Percentiles rank a stretch among this genome's conserved stretches.
Conservation (phyloP, 1,140 invertebrate genomes). For the Zaprionus ghesquierei region DNA sequence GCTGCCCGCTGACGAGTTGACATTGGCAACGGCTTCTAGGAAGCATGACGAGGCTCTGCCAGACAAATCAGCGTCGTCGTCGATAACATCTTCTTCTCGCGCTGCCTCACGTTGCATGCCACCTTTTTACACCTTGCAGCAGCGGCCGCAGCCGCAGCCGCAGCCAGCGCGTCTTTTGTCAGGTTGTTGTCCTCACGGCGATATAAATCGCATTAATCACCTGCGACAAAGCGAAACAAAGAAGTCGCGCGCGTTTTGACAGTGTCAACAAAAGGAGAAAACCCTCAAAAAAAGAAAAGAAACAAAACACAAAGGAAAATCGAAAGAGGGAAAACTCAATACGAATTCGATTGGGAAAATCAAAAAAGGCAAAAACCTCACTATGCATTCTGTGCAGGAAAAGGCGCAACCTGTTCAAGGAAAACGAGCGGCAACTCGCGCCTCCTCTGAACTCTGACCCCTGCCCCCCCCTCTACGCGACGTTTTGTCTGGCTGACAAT, state of each 20-base stretch:
- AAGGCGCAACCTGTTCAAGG: constrained; percentile 17
- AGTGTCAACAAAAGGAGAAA: constrained; percentile 32
- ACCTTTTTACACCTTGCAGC: constrained; percentile 66
- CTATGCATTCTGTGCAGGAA: background rate
- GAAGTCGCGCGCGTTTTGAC: constrained; percentile 61
- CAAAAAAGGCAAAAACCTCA: background rate
- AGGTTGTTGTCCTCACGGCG: constrained; percentile 50
- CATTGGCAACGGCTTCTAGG: constrained; percentile 33
- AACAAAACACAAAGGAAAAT: background rate
- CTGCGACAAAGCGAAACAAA: background rate
- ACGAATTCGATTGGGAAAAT: background rate
- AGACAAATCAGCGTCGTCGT: constrained; percentile 66
- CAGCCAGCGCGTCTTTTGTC: constrained; percentile 32
- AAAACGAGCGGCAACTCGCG: background rate
- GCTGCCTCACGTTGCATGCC: constrained; percentile 28
- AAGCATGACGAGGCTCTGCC: constrained; percentile 27
- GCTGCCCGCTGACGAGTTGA: background rate
- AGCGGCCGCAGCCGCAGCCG: background rate
- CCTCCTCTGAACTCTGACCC: background rate
- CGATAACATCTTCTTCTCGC: constrained; percentile 51
- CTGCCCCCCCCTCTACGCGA: constrained; percentile 12
- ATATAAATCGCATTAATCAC: constrained; percentile 79
- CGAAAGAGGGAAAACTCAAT: background rate
- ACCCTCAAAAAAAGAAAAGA: background rate
- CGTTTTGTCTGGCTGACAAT: constrained; percentile 44